These are phyloP conservation scores for Acanthurus tractus DNA, from an alignment of 2,797 vertebrate species.

Conservation along the genomic window DNA sequence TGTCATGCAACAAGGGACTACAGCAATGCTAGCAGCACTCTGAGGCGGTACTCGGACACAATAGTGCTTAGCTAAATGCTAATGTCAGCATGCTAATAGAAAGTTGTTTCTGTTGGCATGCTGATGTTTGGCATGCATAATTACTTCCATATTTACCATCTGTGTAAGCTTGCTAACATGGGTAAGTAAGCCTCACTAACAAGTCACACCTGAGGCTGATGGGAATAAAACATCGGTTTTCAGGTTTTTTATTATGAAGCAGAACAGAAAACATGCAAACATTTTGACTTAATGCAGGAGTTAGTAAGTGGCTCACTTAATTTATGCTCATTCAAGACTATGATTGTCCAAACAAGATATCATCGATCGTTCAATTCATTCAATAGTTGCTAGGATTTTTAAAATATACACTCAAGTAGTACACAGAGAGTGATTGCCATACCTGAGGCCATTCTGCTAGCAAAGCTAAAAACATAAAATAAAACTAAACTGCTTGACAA, in stretches of 20 bases:
- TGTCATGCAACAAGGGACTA: neutral
- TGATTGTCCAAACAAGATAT: neutral
- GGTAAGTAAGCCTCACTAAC: neutral
- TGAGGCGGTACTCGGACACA: no score
- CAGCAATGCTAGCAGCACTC: no score
- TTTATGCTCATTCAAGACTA: neutral
- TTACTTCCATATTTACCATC: neutral
- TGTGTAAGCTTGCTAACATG: neutral
- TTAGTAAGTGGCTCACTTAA: neutral
- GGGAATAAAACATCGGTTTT: neutral
- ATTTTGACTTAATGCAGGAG: neutral
- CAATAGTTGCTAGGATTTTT: neutral
- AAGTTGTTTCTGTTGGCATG: neutral
- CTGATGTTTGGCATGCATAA: neutral
- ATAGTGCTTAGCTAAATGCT: neutral
- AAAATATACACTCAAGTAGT: neutral
- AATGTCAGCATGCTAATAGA: neutral
- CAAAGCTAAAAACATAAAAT: slow-evolving; percentile 1
- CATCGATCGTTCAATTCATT: neutral
- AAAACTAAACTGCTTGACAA: neutral
- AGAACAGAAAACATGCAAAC: neutral
- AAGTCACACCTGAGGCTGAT: neutral
- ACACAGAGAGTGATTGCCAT: neutral
- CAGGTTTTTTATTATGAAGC: neutral
- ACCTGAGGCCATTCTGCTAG: no score